phyloP scores from a whole-genome alignment of 1,140 invertebrate species.

The Ctenoplectra terminalis region DNA sequence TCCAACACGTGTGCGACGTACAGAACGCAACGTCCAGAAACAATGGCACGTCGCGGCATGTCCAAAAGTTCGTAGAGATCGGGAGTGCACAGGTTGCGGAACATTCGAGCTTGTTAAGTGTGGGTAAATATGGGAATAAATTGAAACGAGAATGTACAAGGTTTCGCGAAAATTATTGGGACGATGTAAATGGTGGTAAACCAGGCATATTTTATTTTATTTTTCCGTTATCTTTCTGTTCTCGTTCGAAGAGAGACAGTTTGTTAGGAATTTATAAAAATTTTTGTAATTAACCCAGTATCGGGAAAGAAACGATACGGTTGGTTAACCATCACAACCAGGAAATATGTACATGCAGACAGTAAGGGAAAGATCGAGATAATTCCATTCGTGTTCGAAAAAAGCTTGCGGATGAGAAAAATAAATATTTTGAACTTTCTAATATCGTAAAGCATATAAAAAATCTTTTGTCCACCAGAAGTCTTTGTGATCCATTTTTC shows the following conservation, averaged over 20 bases:
- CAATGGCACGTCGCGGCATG: background rate
- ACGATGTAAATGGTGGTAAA: slow-evolving; percentile 21
- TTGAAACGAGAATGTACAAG: background rate
- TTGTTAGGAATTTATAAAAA: background rate
- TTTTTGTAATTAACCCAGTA: background rate
- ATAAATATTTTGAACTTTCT: background rate
- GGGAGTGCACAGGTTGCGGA: background rate
- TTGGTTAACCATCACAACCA: background rate
- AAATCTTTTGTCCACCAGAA: slow-evolving; percentile 4
- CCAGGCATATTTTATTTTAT: background rate
- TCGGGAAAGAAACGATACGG: background rate
- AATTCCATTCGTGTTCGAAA: too few relatives aligned
- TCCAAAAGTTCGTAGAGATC: background rate
- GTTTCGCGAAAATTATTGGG: background rate
- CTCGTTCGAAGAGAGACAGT: too few relatives aligned
- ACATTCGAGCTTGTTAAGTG: background rate
- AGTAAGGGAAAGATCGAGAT: too few relatives aligned
- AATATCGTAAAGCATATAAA: background rate
- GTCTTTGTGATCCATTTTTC: slow-evolving; percentile 29
- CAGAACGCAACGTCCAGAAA: background rate
- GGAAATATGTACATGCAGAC: too few relatives aligned
- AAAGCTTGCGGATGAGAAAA: background rate
- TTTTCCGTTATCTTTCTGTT: background rate
- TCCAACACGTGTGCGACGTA: background rate
- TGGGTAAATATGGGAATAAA: slow-evolving; percentile 18